Conservation (phyloP, 2,888 invertebrate species). For the Polia nebulosa region DNA sequence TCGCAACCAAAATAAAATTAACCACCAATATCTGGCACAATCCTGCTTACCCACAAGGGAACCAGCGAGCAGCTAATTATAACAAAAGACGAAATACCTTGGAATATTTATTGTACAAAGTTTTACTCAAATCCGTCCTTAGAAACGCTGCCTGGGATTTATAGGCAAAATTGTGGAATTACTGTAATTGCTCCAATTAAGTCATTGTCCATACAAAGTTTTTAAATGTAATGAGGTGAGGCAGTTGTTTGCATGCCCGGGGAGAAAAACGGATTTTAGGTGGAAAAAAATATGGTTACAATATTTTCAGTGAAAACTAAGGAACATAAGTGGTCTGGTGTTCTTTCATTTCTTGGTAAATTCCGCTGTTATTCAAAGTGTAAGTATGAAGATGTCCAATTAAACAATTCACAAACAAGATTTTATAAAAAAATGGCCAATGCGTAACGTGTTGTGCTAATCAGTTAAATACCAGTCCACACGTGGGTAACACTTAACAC, state of each 20-base stretch:
- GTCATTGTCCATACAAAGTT: conserved; percentile 58
- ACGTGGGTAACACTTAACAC: neutral
- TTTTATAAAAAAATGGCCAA: neutral
- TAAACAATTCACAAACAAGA: too few species aligned
- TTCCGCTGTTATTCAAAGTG: too few species aligned
- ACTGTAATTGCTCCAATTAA: conserved; percentile 60
- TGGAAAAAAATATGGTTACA: conserved; percentile 4
- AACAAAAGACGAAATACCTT: conserved; percentile 42
- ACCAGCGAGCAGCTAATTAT: conserved; percentile 17
- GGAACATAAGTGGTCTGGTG: too few species aligned
- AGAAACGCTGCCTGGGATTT: conserved; percentile 59
- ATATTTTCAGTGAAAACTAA: neutral
- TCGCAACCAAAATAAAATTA: neutral
- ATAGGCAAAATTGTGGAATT: conserved; percentile 62
- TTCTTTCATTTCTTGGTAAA: too few species aligned
- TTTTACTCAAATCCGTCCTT: conserved; percentile 61
- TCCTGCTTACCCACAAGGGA: conserved; percentile 11
- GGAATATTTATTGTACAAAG: conserved; percentile 66
- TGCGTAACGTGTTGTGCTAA: neutral
- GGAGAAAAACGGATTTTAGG: conserved; percentile 7
- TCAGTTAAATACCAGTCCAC: too few species aligned
- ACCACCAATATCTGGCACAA: neutral
- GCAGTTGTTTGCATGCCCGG: conserved; percentile 44
- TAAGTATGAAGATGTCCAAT: too few species aligned
- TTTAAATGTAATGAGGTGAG: conserved; percentile 43